phyloP scores from a whole-genome alignment of 2,797 vertebrate genomes.

The Pygocentrus nattereri region DNA sequence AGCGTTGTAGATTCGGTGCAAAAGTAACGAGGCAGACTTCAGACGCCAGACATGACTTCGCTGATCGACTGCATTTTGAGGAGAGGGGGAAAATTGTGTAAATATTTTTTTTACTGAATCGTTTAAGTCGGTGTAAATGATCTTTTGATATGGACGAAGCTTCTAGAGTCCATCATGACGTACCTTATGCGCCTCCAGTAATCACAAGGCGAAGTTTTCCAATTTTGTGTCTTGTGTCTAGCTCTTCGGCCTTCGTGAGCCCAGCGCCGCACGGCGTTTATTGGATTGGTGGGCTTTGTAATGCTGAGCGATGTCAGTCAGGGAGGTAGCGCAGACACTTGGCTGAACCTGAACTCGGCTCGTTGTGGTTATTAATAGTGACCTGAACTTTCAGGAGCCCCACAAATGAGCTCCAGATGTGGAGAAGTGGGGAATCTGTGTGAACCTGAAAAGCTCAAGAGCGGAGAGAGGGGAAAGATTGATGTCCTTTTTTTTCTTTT shows the following conservation, averaged over 20 bases:
- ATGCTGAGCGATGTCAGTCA: slow-evolving; percentile 73
- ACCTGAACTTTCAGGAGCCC: slow-evolving; percentile 87
- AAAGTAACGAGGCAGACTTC: too few species aligned
- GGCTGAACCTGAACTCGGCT: slow-evolving; percentile 85
- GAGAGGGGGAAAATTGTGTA: too few species aligned
- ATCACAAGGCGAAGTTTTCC: slow-evolving; percentile 4
- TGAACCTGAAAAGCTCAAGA: slow-evolving; percentile 32
- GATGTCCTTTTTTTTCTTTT: slow-evolving; percentile 25
- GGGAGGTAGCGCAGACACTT: slow-evolving; percentile 82
- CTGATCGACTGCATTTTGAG: too few species aligned
- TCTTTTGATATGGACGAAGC: not conserved
- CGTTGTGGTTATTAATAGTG: slow-evolving; percentile 85
- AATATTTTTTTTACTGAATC: too few species aligned
- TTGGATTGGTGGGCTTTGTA: not conserved
- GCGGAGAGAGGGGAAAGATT: slow-evolving; percentile 40
- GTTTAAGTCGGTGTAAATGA: not conserved
- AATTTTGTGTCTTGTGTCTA: not conserved
- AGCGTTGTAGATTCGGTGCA: too few species aligned
- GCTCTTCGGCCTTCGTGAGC: not conserved
- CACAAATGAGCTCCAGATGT: slow-evolving; percentile 90
- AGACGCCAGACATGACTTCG: too few species aligned
- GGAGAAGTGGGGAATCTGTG: slow-evolving; percentile 56
- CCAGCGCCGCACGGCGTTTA: not conserved
- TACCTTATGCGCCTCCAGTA: not conserved
- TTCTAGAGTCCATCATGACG: not conserved